Conservation (phyloP, 2,888 invertebrate genomes). For the Phyllotreta cruciferae region DNA sequence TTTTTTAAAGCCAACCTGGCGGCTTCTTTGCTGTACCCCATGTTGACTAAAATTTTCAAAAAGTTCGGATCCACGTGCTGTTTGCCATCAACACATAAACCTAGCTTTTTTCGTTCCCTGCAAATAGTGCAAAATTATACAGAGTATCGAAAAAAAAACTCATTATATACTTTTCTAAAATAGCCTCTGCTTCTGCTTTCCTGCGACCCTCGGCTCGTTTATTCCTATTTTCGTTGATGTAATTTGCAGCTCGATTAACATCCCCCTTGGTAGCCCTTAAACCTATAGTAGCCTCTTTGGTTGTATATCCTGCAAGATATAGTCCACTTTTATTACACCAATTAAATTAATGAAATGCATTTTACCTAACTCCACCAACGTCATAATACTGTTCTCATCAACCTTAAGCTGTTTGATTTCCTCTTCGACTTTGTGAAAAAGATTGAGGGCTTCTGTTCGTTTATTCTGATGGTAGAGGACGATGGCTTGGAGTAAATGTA, state of each 20-base stretch:
- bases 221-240: conserved; percentile 66
- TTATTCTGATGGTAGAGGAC: conserved; percentile 80
- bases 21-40: conserved; percentile 72
- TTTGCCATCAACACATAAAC: conserved; percentile 68
- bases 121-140: conserved; percentile 18
- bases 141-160: conserved; percentile 10
- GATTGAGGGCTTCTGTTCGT: conserved; percentile 66
- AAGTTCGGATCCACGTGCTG: conserved; percentile 63
- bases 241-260: conserved; percentile 69
- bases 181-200: conserved; percentile 63
- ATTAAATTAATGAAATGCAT: background rate
- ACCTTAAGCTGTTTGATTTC: conserved; percentile 72
- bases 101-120: conserved; percentile 64
- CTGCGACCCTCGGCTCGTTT: conserved; percentile 62
- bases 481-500: conserved; percentile 82
- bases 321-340: background rate
- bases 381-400: conserved; percentile 63
- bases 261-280: conserved; percentile 68
- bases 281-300: conserved; percentile 73
- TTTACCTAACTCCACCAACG: conserved; percentile 67
- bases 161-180: conserved; percentile 52
- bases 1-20: conserved; percentile 69
- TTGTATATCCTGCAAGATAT: conserved; percentile 66
- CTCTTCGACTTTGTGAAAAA: conserved; percentile 68
- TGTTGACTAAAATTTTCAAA: conserved; percentile 65